Percentiles rank a stretch among this genome's conserved stretches.
Evolutionary conservation across 2,113 vertebrate genomes (phyloP).

Genomic region (Coregonus clupeaformis): DNA sequence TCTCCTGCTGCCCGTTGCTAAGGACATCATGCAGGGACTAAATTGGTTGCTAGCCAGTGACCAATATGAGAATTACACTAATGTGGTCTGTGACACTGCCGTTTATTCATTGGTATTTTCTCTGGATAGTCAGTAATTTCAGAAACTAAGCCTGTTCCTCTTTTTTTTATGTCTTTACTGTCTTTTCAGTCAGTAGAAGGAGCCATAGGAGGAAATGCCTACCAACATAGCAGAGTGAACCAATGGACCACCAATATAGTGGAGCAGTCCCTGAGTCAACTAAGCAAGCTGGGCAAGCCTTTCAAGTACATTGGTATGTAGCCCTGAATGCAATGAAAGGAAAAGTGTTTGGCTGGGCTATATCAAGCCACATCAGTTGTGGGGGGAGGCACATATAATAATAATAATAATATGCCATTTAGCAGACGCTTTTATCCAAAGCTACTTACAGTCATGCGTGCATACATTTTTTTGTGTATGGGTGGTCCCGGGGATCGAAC

Average conservation of each 20-base stretch:
- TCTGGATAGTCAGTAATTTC: background rate
- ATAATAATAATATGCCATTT: too few relatives aligned
- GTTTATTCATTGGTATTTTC: background rate
- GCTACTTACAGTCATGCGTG: too few relatives aligned
- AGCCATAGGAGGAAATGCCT: constrained; percentile 86
- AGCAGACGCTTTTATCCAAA: too few relatives aligned
- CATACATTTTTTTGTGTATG: too few relatives aligned
- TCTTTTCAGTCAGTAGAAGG: constrained; percentile 81
- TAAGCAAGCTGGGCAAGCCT: constrained; percentile 92
- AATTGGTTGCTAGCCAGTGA: constrained; percentile 36
- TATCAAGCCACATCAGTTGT: background rate
- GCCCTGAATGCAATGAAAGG: background rate
- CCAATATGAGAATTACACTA: too few relatives aligned
- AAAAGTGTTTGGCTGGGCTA: too few relatives aligned
- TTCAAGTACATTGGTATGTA: constrained; percentile 91
- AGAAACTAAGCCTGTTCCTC: background rate
- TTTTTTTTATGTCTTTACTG: background rate
- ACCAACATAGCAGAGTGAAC: constrained; percentile 89
- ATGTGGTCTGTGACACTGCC: background rate
- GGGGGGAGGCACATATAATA: background rate
- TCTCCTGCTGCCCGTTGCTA: constrained; percentile 25
- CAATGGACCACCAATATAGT: constrained; percentile 89
- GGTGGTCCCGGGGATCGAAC: too few relatives aligned
- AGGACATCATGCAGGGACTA: constrained; percentile 1
- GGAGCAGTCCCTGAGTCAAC: constrained; percentile 89